Conservation (phyloP, 1,140 invertebrate species). For the Zaprionus kolodkinae region DNA sequence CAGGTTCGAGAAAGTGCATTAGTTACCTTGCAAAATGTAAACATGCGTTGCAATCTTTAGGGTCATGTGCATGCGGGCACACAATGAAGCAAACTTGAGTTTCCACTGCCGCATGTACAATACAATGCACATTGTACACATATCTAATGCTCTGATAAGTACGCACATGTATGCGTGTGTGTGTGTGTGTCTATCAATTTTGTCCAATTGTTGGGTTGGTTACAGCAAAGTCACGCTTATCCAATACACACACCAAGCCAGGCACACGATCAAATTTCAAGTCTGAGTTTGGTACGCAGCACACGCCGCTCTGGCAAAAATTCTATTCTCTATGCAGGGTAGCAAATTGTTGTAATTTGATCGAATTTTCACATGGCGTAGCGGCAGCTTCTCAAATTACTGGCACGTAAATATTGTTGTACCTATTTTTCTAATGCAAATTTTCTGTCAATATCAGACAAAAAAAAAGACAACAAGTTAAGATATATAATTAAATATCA, state of each 20-base stretch:
- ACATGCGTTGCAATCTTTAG: neutral
- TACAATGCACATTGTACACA: constrained; percentile 14
- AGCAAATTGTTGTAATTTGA: too few relatives aligned
- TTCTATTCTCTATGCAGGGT: neutral
- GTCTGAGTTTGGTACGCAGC: constrained; percentile 17
- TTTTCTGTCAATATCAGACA: too few relatives aligned
- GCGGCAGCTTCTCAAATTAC: too few relatives aligned
- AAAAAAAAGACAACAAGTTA: too few relatives aligned
- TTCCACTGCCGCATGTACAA: neutral
- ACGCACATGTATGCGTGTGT: constrained; percentile 22
- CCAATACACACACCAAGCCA: constrained; percentile 2
- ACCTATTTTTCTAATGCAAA: too few relatives aligned
- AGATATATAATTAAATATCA: too few relatives aligned
- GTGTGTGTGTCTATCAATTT: constrained; percentile 30
- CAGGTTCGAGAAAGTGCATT: constrained; percentile 31
- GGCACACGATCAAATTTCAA: constrained; percentile 13
- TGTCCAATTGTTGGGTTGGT: constrained; percentile 5
- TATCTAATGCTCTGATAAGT: neutral
- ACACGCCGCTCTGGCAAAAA: constrained; percentile 1
- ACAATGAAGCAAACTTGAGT: neutral
- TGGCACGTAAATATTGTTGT: too few relatives aligned
- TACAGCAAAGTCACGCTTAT: constrained; percentile 21
- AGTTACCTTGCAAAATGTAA: constrained; percentile 37
- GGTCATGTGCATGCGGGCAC: constrained; percentile 6
- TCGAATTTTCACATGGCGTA: too few relatives aligned